These are phyloP conservation scores for Cherax quadricarinatus DNA, from an alignment of 1,140 invertebrate species.

Conservation along the genomic window DNA sequence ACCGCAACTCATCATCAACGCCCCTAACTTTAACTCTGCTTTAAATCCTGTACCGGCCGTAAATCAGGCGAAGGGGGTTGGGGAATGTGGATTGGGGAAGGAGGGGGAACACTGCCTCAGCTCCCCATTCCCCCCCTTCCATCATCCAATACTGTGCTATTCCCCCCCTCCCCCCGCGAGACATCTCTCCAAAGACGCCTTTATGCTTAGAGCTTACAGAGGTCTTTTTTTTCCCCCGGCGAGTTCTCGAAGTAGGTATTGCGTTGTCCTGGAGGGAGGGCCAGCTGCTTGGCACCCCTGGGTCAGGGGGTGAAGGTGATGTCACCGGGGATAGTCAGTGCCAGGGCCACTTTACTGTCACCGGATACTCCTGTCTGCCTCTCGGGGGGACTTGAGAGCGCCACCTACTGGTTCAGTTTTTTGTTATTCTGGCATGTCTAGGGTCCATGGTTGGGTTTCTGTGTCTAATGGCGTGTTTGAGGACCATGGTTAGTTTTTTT, in stretches of 20 bases:
- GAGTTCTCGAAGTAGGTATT: neutral
- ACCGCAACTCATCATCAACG: constrained; percentile 38
- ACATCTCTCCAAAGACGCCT: neutral
- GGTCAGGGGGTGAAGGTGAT: constrained; percentile 48
- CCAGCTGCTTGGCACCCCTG: constrained; percentile 41
- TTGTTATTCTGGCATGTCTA: neutral
- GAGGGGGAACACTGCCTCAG: neutral
- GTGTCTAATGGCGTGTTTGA: too few relatives aligned
- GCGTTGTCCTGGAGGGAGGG: neutral
- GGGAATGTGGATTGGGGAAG: too few relatives aligned
- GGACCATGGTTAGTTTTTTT: too few relatives aligned
- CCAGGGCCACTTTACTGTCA: constrained; percentile 31
- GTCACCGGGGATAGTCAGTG: constrained; percentile 27
- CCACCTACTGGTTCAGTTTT: neutral
- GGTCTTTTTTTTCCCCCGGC: neutral
- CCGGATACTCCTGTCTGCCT: constrained; percentile 32
- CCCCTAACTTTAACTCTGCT: constrained; percentile 26
- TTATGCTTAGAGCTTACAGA: neutral
- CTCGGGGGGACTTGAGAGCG: too few relatives aligned
- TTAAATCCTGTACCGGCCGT: constrained; percentile 40
- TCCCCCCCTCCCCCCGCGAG: neutral
- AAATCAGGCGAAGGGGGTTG: constrained; percentile 3
- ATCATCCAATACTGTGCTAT: neutral
- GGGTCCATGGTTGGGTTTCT: too few relatives aligned
- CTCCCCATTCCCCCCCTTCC: neutral